Evolutionary conservation across 30 jellyfish, hydroid and myxozoan species (phyloP).

Genomic region (Hydractinia symbiolongicarpus): DNA sequence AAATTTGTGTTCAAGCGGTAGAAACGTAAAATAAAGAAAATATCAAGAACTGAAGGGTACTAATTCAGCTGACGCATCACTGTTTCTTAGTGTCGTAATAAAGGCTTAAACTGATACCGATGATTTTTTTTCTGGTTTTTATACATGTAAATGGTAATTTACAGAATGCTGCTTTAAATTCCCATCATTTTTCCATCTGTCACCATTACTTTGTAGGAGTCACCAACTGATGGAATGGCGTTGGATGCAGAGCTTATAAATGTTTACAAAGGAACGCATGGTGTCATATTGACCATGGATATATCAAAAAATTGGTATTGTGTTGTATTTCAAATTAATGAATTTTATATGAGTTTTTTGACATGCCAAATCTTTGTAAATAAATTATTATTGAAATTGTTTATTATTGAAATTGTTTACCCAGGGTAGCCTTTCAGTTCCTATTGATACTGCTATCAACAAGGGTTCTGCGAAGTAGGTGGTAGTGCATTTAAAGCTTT

Average conservation of each 20-base stretch:
- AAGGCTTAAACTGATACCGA: too few species aligned
- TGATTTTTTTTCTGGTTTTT: background rate
- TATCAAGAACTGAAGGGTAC: too few species aligned
- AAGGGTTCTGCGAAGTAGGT: too few species aligned
- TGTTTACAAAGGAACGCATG: conserved; percentile 92
- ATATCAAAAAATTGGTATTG: conserved; percentile 77
- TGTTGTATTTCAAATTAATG: background rate
- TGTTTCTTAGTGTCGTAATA: too few species aligned
- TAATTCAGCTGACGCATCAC: too few species aligned
- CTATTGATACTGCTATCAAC: too few species aligned
- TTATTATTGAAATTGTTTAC: background rate
- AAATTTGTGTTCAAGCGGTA: too few species aligned
- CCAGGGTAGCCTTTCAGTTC: too few species aligned
- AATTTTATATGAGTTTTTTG: too few species aligned
- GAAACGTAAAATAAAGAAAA: too few species aligned
- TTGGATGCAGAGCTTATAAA: conserved; percentile 88
- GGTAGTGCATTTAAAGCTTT: too few species aligned
- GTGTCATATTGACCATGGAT: conserved; percentile 72
- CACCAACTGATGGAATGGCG: conserved; percentile 47
- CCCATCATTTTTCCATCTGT: background rate
- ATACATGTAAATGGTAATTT: background rate
- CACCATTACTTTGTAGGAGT: background rate
- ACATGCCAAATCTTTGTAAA: background rate
- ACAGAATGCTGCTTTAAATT: background rate
- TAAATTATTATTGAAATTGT: background rate